Evolutionary conservation across 2,888 invertebrate species (phyloP).

Genomic region (Synanthedon vespiformis): DNA sequence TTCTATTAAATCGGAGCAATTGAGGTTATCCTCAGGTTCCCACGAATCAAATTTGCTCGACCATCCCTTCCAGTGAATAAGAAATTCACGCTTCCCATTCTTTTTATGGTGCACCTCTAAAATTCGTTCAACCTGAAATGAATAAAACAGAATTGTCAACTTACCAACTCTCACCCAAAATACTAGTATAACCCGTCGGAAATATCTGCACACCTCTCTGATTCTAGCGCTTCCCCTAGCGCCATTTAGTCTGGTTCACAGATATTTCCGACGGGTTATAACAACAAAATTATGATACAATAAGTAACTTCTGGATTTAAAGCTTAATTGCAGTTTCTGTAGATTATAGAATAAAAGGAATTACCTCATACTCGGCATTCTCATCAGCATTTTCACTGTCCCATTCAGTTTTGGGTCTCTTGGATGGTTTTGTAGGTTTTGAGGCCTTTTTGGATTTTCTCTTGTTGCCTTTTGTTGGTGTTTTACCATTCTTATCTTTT

Average conservation of each 20-base stretch:
- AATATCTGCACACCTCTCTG: too few species aligned
- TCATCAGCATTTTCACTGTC: slow-evolving; percentile 61
- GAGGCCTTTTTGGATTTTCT: slow-evolving; percentile 33
- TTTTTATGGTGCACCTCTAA: slow-evolving; percentile 80
- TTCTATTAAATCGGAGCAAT: slow-evolving; percentile 78
- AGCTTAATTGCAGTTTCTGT: not conserved
- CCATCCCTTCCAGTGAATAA: slow-evolving; percentile 89
- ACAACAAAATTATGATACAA: not conserved
- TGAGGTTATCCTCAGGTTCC: slow-evolving; percentile 85
- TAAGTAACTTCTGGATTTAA: not conserved
- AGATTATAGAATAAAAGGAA: not conserved
- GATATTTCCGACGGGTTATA: too few species aligned
- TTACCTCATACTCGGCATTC: slow-evolving; percentile 73
- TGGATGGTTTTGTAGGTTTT: slow-evolving; percentile 37
- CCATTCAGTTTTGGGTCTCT: slow-evolving; percentile 32
- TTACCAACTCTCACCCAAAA: not conserved
- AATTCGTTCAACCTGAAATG: slow-evolving; percentile 76
- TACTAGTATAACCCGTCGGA: too few species aligned
- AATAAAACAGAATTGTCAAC: not conserved
- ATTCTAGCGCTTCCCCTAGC: too few species aligned
- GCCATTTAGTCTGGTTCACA: too few species aligned
- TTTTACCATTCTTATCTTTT: slow-evolving; percentile 28
- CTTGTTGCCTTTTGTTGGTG: slow-evolving; percentile 26
- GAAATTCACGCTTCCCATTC: slow-evolving; percentile 78
- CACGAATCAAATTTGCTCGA: slow-evolving; percentile 78